phyloP scores from a whole-genome alignment of 2,797 vertebrate species.

The Gadopsis marmoratus region DNA sequence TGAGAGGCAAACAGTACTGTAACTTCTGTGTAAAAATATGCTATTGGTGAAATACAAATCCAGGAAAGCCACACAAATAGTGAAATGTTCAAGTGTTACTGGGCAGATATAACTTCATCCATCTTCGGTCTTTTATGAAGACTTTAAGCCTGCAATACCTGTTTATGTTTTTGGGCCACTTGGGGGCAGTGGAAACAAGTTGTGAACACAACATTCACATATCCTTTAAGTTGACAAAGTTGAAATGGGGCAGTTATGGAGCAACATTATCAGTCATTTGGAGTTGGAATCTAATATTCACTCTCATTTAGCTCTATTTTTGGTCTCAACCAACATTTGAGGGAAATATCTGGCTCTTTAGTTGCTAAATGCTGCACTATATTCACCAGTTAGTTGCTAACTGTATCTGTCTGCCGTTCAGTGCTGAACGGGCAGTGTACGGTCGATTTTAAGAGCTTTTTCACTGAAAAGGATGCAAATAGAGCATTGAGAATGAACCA shows the following conservation, averaged over 20 bases:
- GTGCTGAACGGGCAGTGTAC: not conserved
- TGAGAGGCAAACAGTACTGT: too few relatives aligned
- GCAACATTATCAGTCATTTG: not conserved
- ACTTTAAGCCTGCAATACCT: conserved; percentile 3
- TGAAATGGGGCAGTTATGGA: not conserved
- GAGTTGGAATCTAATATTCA: not conserved
- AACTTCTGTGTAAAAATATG: not conserved
- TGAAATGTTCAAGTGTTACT: not conserved
- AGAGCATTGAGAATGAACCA: not conserved
- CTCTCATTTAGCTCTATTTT: conserved; percentile 17
- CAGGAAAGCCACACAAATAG: not conserved
- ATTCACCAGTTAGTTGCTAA: not conserved
- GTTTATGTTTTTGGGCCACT: not conserved
- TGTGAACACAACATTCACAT: not conserved
- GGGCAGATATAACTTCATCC: not conserved
- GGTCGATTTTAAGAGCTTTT: not conserved
- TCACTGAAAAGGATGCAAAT: not conserved
- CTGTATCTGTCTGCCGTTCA: not conserved
- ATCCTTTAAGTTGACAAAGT: not conserved
- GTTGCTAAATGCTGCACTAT: not conserved
- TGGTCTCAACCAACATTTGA: not conserved
- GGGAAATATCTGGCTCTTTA: not conserved
- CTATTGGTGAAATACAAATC: not conserved
- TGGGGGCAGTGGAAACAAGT: not conserved
- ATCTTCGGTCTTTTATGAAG: not conserved